Base-by-base conservation (phyloP, 2,113 vertebrate species). In the Cromileptes altivelis region DNA sequence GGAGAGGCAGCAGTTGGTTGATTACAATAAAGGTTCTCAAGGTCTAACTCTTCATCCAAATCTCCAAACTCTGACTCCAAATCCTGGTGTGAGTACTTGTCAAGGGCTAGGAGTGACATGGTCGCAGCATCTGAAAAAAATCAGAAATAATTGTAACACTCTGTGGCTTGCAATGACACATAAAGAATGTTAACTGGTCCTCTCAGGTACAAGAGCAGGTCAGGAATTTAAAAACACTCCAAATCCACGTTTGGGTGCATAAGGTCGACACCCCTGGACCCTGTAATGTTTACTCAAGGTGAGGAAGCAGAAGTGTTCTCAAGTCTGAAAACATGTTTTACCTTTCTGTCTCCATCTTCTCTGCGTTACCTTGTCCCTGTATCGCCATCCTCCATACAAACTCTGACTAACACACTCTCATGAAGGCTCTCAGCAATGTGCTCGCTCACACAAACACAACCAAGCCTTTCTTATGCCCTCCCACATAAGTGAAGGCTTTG, bases 401-500 rank as follows among this genome's bases (percentile, higher is more conserved):
- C 55, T 70, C 52, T 2, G 63, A 71, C 55, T 65, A 58, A 50
- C 40, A 62, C 25, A 52, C 74, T 47, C 70, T 33, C 19, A 30
- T 58, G 33, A 72, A 73, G 27, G 71, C 1, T 64, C 65, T 81
- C 3, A 45, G n/a, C n/a, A 21, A 65, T 13, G 19, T 33, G 74
- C 47, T 55, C 0, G 4, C 1, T 60, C 69, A 69, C 56, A 79
- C 61, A 70, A n/a, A 0, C 47, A 88, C 87, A 86, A 62, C 75
- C 78, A 69, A 86, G 78, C 75, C 76, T 89, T 78, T 84, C 85
- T 74, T 82, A 62, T 42, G 49, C 42, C 62, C 52, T 52, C 30
- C 67, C 50, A 82, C 61, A n/a, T 62, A 30, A 85, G 78, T 47
- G 78, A 49, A 52, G 58, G 58, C 77, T 86, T 85, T 92, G 67